Evolutionary conservation across 2,113 vertebrate genomes (phyloP).

Genomic region (Chauna torquata): DNA sequence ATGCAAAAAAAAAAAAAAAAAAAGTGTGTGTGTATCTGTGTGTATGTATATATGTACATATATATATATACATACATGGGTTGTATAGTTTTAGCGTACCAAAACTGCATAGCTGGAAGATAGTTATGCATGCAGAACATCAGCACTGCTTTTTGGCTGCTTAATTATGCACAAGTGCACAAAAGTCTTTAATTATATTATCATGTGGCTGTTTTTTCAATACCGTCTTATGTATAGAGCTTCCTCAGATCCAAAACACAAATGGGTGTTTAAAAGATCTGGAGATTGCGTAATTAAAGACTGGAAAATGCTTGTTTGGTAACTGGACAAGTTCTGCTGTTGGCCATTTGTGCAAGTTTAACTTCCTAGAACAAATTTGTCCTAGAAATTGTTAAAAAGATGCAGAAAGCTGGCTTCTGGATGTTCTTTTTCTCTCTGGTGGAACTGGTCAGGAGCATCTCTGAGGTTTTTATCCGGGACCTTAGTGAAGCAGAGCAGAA

Average conservation of each 20-base stretch:
- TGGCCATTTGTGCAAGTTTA: neutral
- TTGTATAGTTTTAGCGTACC: neutral
- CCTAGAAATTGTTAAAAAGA: neutral
- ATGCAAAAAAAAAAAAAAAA: neutral
- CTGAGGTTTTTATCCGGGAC: neutral
- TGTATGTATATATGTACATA: no score
- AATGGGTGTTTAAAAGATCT: neutral
- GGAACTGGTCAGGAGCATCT: neutral
- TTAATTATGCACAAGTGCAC: neutral
- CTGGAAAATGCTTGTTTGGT: neutral
- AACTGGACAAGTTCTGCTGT: neutral
- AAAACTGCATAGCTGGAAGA: neutral
- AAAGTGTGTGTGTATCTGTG: fast-evolving
- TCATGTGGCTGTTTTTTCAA: neutral
- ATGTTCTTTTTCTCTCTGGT: neutral
- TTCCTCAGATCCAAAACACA: neutral
- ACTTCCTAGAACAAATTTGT: neutral
- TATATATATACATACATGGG: neutral
- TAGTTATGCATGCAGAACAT: neutral
- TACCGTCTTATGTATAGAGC: neutral
- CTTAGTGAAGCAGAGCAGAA: neutral
- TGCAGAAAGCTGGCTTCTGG: neutral
- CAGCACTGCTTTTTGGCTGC: neutral
- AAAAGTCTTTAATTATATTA: neutral
- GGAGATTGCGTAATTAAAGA: neutral